Evolutionary conservation across 2,888 invertebrate species (phyloP).

Genomic region (Drosophila rellima): DNA sequence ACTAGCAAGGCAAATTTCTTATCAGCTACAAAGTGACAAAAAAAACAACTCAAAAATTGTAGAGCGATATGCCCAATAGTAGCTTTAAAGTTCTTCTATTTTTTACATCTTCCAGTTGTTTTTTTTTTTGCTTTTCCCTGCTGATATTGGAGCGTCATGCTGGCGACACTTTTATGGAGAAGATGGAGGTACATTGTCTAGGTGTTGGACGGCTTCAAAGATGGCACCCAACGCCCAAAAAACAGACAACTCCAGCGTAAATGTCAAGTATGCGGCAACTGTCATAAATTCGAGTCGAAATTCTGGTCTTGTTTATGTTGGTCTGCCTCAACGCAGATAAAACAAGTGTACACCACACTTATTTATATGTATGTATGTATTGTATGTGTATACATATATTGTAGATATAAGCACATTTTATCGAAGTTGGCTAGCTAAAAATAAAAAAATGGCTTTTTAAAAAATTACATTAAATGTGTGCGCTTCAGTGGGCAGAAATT

Average conservation of each 20-base stretch:
- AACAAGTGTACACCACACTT: conserved; percentile 28
- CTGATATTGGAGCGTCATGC: conserved; percentile 61
- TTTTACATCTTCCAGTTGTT: conserved; percentile 9
- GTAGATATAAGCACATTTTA: conserved; percentile 39
- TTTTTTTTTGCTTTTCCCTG: conserved; percentile 14
- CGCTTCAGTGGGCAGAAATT: conserved; percentile 78
- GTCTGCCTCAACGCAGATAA: conserved; percentile 69
- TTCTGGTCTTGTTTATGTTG: conserved; percentile 63
- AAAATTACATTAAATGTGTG: conserved; percentile 79
- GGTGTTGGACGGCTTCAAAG: conserved; percentile 58
- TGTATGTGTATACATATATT: conserved; percentile 16
- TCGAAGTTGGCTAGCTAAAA: conserved; percentile 53
- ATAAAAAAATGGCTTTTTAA: conserved; percentile 67
- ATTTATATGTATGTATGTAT: conserved; percentile 17
- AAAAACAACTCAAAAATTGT: conserved; percentile 38
- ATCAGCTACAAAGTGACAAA: conserved; percentile 71
- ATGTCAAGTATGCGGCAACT: conserved; percentile 67
- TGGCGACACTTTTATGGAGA: conserved; percentile 65
- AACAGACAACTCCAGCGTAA: conserved; percentile 19
- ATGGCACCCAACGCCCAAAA: conserved; percentile 8
- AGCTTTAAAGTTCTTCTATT: conserved; percentile 63
- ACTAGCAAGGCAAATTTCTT: conserved; percentile 77
- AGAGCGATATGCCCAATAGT: conserved; percentile 56
- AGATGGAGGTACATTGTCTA: conserved; percentile 53
- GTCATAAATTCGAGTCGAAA: conserved; percentile 74